Conservation (phyloP, 2,113 vertebrate genomes). For the Erpornis zantholeuca region DNA sequence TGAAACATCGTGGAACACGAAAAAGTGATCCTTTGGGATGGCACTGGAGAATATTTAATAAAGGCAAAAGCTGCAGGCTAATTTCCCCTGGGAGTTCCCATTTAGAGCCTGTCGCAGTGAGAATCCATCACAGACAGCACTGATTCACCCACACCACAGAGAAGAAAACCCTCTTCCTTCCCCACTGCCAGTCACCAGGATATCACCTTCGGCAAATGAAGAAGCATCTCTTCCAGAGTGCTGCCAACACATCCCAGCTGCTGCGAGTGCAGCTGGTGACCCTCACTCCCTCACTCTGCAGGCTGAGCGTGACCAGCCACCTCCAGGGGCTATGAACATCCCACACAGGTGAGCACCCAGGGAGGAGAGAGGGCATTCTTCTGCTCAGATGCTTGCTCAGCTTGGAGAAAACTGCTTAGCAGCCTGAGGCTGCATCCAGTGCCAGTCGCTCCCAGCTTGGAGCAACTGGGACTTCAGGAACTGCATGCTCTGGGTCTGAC, state of each 20-base stretch:
- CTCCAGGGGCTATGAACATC: neutral
- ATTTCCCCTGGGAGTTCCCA: slow-evolving; percentile 47
- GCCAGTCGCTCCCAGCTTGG: rapidly evolving
- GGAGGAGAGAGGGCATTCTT: neutral
- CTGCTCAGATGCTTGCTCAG: neutral
- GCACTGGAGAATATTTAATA: slow-evolving; percentile 52
- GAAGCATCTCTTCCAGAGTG: neutral
- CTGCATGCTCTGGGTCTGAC: neutral
- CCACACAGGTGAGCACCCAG: rapidly evolving
- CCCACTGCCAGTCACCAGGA: neutral
- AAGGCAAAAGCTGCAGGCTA: slow-evolving; percentile 56
- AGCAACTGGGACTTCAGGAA: neutral
- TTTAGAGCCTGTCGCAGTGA: slow-evolving; percentile 10
- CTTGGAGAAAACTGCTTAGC: neutral
- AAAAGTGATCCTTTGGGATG: slow-evolving; percentile 24
- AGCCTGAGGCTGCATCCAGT: neutral
- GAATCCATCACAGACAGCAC: slow-evolving; percentile 37
- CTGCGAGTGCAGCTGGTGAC: rapidly evolving
- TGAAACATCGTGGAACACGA: neutral
- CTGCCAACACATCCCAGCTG: neutral
- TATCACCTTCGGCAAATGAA: neutral
- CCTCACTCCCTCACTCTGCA: rapidly evolving
- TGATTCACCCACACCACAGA: neutral
- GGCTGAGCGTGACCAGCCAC: rapidly evolving
- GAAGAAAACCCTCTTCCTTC: neutral